Percentiles rank a stretch among this genome's conserved stretches.
phyloP scores from a whole-genome alignment of 2,797 vertebrate genomes.

The Picus viridis region DNA sequence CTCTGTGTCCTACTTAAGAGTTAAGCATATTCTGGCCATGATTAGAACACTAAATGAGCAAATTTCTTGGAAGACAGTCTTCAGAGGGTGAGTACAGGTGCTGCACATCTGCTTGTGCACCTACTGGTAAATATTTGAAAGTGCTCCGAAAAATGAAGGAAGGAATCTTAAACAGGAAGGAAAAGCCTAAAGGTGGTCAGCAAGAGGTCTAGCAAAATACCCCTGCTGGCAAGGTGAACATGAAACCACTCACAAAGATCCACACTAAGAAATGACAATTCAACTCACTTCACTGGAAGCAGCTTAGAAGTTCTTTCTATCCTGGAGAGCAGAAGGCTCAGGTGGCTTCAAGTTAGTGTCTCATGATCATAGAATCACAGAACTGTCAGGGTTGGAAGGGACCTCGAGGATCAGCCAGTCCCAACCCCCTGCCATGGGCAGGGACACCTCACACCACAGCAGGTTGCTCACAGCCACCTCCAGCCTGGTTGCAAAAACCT shows the following conservation, averaged over 20 bases:
- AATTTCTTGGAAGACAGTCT: background rate
- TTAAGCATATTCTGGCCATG: background rate
- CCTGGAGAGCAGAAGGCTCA: background rate
- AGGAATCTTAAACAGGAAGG: background rate
- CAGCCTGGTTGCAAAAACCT: too few species aligned
- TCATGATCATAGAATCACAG: background rate
- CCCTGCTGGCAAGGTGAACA: background rate
- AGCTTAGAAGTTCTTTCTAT: background rate
- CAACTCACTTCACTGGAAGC: background rate
- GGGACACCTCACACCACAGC: too few species aligned
- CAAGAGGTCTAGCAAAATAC: background rate
- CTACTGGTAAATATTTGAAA: slow-evolving; percentile 39
- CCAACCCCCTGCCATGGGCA: too few species aligned
- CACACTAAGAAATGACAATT: background rate
- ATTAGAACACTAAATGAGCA: background rate
- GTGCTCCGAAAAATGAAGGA: background rate
- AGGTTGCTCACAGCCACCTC: too few species aligned
- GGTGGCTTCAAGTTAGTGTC: background rate
- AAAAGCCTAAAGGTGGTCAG: background rate
- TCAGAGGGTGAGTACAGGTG: background rate
- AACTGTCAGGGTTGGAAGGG: too few species aligned
- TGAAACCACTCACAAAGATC: background rate
- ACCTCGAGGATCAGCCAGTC: too few species aligned
- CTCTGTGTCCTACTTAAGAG: background rate
- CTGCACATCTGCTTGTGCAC: background rate